Percentiles rank a stretch among this genome's conserved stretches.
These are phyloP conservation scores for Benthosema pterotum DNA, from an alignment of 2,797 vertebrate species.

Conservation along the genomic window DNA sequence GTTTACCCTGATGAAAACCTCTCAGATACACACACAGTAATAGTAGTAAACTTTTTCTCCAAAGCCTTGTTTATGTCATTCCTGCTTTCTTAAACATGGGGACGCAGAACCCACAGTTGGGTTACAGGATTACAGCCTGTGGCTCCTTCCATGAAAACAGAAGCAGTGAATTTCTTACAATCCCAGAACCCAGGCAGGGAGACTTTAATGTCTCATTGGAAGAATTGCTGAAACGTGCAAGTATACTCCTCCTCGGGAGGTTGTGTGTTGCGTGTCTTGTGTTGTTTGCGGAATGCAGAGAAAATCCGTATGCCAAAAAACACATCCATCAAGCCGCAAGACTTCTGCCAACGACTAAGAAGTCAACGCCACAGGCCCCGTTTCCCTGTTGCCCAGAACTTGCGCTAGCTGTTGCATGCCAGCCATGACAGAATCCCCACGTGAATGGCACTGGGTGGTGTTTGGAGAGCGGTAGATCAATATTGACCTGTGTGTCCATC, in stretches of 20 bases:
- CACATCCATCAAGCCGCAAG: background rate
- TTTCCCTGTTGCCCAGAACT: conserved; percentile 16
- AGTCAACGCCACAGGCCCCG: background rate
- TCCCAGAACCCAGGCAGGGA: background rate
- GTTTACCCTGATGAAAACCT: conserved; percentile 31
- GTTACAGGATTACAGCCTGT: background rate
- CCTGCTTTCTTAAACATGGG: background rate
- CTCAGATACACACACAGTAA: conserved; percentile 6
- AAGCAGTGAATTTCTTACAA: background rate
- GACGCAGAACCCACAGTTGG: background rate
- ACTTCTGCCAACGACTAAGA: background rate
- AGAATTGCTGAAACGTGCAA: background rate
- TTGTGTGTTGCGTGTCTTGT: background rate
- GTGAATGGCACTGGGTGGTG: conserved; percentile 44
- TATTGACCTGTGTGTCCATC: conserved; percentile 68
- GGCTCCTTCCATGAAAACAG: background rate
- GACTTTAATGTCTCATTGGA: background rate
- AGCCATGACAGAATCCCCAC: conserved; percentile 33
- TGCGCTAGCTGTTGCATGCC: conserved; percentile 45
- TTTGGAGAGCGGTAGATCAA: conserved; percentile 66
- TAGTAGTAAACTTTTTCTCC: conserved; percentile 14
- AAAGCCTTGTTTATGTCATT: conserved; percentile 5
- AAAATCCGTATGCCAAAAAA: background rate
- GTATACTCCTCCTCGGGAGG: background rate
- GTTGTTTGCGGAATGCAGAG: background rate